Conservation (phyloP, 2,113 vertebrate genomes). For the Geococcyx californianus region DNA sequence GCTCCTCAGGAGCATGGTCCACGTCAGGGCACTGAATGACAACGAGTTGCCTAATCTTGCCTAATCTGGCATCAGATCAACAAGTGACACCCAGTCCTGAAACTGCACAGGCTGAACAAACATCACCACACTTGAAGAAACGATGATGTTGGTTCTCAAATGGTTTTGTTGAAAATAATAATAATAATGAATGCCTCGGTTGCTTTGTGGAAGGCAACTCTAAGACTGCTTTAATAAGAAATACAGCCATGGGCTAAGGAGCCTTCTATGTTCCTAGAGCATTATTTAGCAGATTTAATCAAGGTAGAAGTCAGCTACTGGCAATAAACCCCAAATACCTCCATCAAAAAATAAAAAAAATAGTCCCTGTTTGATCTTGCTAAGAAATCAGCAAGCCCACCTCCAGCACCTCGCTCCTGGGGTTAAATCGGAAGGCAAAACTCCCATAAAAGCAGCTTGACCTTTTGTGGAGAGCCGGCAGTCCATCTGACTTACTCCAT, state of each 20-base stretch:
- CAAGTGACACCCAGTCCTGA: background rate
- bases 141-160: background rate
- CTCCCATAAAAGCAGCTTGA: background rate
- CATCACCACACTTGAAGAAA: background rate
- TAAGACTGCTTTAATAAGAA: background rate
- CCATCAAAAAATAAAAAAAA: background rate
- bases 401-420: background rate
- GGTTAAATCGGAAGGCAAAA: background rate
- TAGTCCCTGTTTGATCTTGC: background rate
- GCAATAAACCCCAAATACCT: background rate
- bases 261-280: background rate
- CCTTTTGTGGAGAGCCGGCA: background rate
- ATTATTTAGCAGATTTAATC: background rate
- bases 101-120: background rate
- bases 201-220: background rate
- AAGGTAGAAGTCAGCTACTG: background rate
- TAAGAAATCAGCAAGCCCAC: background rate
- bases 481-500: background rate
- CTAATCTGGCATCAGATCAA: background rate
- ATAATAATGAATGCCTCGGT: background rate
- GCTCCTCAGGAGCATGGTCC: background rate
- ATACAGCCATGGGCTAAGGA: background rate
- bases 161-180: no score
- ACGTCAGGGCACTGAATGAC: background rate
- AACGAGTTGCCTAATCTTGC: background rate